Evolutionary conservation across 2,113 vertebrate species (phyloP).

Genomic region (Reinhardtius hippoglossoides): DNA sequence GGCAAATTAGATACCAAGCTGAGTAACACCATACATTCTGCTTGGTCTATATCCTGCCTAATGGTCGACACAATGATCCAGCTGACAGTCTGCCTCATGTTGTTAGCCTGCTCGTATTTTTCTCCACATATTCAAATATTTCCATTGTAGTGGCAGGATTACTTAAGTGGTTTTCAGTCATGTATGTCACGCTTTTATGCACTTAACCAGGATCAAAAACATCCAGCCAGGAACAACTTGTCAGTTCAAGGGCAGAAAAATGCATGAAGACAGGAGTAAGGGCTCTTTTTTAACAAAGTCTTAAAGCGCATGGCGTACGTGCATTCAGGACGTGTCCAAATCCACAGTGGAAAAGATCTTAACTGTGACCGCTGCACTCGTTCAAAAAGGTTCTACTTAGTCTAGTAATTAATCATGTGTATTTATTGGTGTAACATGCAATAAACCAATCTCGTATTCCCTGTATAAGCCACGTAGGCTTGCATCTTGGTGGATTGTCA

Average conservation of each 20-base stretch:
- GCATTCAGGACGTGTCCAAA: neutral
- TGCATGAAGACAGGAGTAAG: neutral
- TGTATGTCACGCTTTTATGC: too few relatives aligned
- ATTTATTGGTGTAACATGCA: neutral
- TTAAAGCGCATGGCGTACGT: neutral
- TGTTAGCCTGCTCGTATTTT: neutral
- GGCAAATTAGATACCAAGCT: conserved; percentile 15
- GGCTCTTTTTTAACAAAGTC: neutral
- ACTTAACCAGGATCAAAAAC: too few relatives aligned
- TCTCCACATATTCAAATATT: neutral
- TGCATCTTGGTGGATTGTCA: neutral
- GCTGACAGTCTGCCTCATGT: conserved; percentile 1
- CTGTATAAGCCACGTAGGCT: neutral
- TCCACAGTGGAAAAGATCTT: neutral
- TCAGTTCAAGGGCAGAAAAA: neutral
- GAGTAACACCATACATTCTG: conserved; percentile 3
- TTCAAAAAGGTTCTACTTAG: neutral
- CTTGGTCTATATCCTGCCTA: neutral
- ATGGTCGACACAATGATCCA: neutral
- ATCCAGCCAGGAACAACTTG: neutral
- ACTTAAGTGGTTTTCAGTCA: neutral
- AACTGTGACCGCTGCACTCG: neutral
- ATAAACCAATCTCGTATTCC: neutral
- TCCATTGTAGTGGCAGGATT: neutral
- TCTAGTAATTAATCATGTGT: neutral